phyloP scores from a whole-genome alignment of 2,888 invertebrate genomes.

The Odontocerum albicorne region DNA sequence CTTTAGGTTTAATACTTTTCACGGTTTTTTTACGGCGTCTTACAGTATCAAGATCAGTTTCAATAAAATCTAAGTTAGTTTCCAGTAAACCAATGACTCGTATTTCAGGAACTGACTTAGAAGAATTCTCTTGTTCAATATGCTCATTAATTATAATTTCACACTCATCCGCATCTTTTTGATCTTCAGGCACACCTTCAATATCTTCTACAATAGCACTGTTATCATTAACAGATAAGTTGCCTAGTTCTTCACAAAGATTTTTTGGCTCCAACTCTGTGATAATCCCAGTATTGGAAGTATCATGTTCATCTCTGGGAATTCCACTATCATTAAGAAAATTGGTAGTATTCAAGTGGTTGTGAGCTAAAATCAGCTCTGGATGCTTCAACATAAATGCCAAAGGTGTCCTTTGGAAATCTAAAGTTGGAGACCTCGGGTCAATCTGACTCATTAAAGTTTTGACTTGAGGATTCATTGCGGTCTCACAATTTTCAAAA shows the following conservation, averaged over 20 bases:
- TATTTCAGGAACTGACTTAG: constrained; percentile 40
- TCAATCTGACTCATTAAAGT: constrained; percentile 57
- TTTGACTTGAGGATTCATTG: constrained; percentile 48
- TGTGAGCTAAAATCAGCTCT: constrained; percentile 16
- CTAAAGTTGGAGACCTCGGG: constrained; percentile 61
- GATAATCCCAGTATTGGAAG: constrained; percentile 1
- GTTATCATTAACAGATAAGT: constrained; percentile 25
- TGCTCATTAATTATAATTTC: constrained; percentile 37
- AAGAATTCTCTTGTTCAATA: background rate
- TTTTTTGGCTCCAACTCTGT: constrained; percentile 43
- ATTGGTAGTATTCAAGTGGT: constrained; percentile 12
- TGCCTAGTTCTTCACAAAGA: constrained; percentile 27
- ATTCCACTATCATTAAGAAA: constrained; percentile 9
- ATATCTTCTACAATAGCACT: constrained; percentile 52
- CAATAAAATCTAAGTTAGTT: constrained; percentile 64
- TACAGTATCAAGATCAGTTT: constrained; percentile 47
- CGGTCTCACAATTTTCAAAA: constrained; percentile 50
- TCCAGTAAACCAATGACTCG: constrained; percentile 56
- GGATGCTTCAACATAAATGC: constrained; percentile 39
- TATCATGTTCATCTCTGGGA: constrained; percentile 7
- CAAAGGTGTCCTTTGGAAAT: constrained; percentile 63
- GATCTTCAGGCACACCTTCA: constrained; percentile 49
- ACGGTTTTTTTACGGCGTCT: constrained; percentile 35
- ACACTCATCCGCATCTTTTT: constrained; percentile 43
- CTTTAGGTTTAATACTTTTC: background rate